Evolutionary conservation across 2,113 vertebrate species (phyloP).

Genomic region (Galbula dea): DNA sequence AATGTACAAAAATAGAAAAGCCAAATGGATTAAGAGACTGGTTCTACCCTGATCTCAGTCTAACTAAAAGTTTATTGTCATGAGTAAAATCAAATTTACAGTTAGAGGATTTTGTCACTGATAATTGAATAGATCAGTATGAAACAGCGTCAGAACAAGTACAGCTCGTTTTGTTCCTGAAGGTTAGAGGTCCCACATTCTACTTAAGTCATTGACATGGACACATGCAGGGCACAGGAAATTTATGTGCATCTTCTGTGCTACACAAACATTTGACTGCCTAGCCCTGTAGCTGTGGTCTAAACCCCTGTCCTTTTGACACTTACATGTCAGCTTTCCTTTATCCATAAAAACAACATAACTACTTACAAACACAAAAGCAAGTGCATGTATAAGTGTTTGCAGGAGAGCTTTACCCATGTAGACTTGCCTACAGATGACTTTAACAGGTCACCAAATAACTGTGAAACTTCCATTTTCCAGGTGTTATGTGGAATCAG

Average conservation of each 20-base stretch:
- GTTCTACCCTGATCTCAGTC: neutral
- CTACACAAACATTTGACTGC: conserved; percentile 12
- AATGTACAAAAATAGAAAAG: conserved; percentile 52
- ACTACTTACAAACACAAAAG: neutral
- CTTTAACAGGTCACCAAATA: neutral
- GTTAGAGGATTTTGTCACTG: conserved; percentile 15
- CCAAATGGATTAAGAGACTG: conserved; percentile 35
- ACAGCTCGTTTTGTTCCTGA: neutral
- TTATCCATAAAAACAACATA: neutral
- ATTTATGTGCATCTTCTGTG: neutral
- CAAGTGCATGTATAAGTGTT: neutral
- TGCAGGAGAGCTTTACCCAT: neutral
- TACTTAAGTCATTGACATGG: neutral
- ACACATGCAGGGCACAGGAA: neutral
- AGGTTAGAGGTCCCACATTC: neutral
- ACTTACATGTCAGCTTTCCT: neutral
- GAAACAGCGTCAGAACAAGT: neutral
- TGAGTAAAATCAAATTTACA: conserved; percentile 1
- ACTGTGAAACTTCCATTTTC: neutral
- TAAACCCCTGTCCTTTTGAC: neutral
- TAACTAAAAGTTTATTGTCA: conserved; percentile 14
- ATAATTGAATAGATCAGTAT: neutral
- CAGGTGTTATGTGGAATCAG: neutral
- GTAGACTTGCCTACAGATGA: neutral
- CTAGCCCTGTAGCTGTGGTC: neutral